phyloP scores from a whole-genome alignment of 2,113 vertebrate genomes.

The Taurulus bubalis region DNA sequence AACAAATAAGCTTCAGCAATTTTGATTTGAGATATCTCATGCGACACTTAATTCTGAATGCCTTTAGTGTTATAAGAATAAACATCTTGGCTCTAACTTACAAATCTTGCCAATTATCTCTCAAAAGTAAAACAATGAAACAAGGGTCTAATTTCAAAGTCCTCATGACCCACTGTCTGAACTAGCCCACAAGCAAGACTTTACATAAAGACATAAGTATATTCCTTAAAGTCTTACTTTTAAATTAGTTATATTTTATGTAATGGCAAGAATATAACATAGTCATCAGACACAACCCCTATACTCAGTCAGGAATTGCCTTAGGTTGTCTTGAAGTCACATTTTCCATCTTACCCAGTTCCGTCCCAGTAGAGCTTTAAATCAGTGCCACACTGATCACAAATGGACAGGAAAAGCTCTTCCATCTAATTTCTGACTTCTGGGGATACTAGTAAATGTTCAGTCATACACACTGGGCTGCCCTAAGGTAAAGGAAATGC shows the following conservation, averaged over 20 bases:
- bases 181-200: not conserved
- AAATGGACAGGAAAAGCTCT: slow-evolving; percentile 43
- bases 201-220: not conserved
- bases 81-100: not conserved
- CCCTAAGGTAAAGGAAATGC: slow-evolving; percentile 46
- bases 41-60: not conserved
- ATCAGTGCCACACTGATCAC: slow-evolving; percentile 40
- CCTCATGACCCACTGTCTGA: not conserved
- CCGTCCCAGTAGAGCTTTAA: slow-evolving; percentile 43
- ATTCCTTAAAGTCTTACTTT: slow-evolving; percentile 10
- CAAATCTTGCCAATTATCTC: slow-evolving; percentile 10
- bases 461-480: slow-evolving; percentile 46
- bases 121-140: slow-evolving; percentile 7
- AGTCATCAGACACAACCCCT: slow-evolving; percentile 20
- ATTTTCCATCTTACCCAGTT: slow-evolving; percentile 42
- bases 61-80: not conserved
- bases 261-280: slow-evolving; percentile 1
- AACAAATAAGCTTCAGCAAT: not conserved
- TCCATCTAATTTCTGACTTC: slow-evolving; percentile 52
- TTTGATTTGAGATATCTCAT: not conserved
- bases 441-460: slow-evolving; percentile 47
- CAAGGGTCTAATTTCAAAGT: not conserved
- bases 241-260: slow-evolving; percentile 13
- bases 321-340: slow-evolving; percentile 39
- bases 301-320: slow-evolving; percentile 31